Evolutionary conservation across 2,797 vertebrate species (phyloP).

Genomic region (Oceanodroma leucorhoa): DNA sequence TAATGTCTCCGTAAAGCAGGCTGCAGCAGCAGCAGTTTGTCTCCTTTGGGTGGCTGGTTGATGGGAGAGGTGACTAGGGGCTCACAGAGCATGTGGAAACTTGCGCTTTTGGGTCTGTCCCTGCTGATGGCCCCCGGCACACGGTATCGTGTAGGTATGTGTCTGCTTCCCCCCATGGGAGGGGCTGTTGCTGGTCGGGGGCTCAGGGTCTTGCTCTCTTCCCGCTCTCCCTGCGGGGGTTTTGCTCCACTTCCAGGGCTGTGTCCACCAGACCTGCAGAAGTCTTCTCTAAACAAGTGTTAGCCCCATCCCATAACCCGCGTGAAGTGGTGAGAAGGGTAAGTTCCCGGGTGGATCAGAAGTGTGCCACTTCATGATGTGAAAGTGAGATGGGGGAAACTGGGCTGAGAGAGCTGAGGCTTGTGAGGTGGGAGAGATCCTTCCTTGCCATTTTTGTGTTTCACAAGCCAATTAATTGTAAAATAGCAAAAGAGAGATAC

Average conservation of each 20-base stretch:
- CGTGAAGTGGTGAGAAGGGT: background rate
- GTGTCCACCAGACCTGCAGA: background rate
- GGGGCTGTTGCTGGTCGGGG: background rate
- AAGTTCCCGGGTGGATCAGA: background rate
- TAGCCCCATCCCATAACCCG: fast-evolving
- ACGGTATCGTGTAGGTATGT: fast-evolving
- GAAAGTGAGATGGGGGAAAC: background rate
- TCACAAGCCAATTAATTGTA: background rate
- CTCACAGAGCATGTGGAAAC: background rate
- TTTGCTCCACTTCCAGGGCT: background rate
- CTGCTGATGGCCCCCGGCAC: fast-evolving
- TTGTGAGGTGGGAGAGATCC: background rate
- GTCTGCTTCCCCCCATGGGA: fast-evolving
- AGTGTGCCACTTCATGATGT: background rate
- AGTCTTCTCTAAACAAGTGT: background rate
- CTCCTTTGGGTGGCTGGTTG: background rate
- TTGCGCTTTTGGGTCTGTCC: background rate
- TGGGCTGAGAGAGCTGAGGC: background rate
- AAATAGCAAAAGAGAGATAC: background rate
- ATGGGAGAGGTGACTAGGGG: background rate
- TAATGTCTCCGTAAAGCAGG: fast-evolving
- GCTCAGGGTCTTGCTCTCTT: background rate
- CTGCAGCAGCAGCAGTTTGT: fast-evolving
- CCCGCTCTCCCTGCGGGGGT: fast-evolving
- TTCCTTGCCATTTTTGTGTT: background rate